Evolutionary conservation across 2,797 vertebrate species (phyloP).

Genomic region (Acrossocheilus fasciatus): DNA sequence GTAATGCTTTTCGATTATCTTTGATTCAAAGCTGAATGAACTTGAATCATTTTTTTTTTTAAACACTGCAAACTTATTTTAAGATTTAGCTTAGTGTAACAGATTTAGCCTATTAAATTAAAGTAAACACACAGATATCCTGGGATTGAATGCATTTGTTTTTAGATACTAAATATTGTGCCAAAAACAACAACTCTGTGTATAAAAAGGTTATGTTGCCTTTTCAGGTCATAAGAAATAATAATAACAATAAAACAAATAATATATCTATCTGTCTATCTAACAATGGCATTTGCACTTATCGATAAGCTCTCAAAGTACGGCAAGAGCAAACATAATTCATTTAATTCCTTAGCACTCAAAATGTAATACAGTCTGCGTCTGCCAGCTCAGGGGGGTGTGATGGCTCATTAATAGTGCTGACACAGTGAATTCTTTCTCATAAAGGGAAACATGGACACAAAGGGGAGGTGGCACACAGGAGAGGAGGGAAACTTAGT

Average conservation of each 20-base stretch:
- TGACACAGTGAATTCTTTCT: constrained; percentile 48
- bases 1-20: neutral
- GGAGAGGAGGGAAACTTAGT: constrained; percentile 45
- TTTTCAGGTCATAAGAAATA: neutral
- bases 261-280: neutral
- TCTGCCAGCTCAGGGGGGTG: constrained; percentile 32
- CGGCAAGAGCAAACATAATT: constrained; percentile 43
- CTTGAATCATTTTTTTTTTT: constrained; percentile 10
- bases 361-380: constrained; percentile 41
- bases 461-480: constrained; percentile 39
- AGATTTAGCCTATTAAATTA: constrained; percentile 38
- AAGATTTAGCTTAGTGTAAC: neutral
- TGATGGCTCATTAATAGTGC: constrained; percentile 51
- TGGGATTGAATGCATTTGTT: constrained; percentile 15
- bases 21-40: neutral
- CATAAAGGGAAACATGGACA: constrained; percentile 52
- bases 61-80: constrained; percentile 41
- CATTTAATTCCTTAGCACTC: constrained; percentile 44
- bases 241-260: neutral
- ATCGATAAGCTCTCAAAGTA: neutral
- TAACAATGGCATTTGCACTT: constrained; percentile 43
- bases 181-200: constrained; percentile 22
- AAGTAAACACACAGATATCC: constrained; percentile 53
- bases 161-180: constrained; percentile 19
- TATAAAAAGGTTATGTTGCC: neutral